Evolutionary conservation across 2,888 invertebrate genomes (phyloP).

Genomic region (Lydus trimaculatus): DNA sequence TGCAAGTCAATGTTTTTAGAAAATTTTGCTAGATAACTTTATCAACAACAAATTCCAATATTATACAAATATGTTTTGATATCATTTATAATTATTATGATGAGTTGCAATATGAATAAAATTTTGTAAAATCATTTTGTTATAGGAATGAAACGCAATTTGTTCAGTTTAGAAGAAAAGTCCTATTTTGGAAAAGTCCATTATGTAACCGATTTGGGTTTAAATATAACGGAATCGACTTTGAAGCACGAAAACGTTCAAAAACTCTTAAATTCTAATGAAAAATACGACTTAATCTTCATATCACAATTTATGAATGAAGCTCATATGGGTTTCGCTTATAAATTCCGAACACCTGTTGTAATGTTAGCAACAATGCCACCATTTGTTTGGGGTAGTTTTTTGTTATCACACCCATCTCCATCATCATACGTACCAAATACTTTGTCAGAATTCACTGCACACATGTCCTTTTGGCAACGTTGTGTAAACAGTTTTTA

Average conservation of each 20-base stretch:
- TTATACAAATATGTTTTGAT: not conserved
- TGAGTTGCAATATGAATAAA: not conserved
- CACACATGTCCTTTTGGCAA: slow-evolving; percentile 62
- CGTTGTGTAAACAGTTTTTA: slow-evolving; percentile 62
- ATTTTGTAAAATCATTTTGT: not conserved
- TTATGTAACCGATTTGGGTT: not conserved
- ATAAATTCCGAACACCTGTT: slow-evolving; percentile 50
- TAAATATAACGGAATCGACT: not conserved
- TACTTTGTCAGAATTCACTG: slow-evolving; percentile 55
- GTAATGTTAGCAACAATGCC: slow-evolving; percentile 56
- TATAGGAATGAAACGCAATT: not conserved
- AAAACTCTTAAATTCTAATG: slow-evolving; percentile 47
- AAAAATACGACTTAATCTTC: slow-evolving; percentile 53
- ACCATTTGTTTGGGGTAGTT: slow-evolving; percentile 58
- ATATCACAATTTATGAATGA: slow-evolving; percentile 62
- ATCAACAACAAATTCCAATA: not conserved
- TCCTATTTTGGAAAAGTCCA: not conserved
- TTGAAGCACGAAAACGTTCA: slow-evolving; percentile 43
- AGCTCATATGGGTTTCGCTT: slow-evolving; percentile 55
- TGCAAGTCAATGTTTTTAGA: not conserved
- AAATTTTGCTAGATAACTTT: too few species aligned
- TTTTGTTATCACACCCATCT: slow-evolving; percentile 57
- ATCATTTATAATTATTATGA: too few species aligned
- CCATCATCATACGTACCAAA: slow-evolving; percentile 58
- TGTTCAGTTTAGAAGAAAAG: not conserved